These are phyloP conservation scores for Coelinius sp. DNA, from an alignment of 2,888 invertebrate genomes.

Conservation along the genomic window DNA sequence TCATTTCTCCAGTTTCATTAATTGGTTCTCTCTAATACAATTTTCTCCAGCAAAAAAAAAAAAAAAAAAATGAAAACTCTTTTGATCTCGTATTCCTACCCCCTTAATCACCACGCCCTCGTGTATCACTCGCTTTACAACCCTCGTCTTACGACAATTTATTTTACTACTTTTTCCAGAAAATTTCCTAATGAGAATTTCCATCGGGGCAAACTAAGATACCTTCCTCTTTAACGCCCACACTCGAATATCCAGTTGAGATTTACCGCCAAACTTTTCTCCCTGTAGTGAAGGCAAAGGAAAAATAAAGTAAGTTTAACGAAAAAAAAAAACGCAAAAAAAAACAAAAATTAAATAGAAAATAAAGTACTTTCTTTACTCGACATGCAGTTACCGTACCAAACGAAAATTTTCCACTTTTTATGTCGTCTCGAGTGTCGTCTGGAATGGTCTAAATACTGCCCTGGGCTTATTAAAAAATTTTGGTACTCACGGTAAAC, in stretches of 20 bases:
- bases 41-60: not conserved
- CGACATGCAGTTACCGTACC: slow-evolving; percentile 1
- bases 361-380: slow-evolving; percentile 38
- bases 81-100: not conserved
- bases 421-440: slow-evolving; percentile 27
- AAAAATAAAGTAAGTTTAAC: slow-evolving; percentile 7
- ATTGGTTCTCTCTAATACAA: slow-evolving; percentile 1
- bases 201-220: slow-evolving; percentile 1
- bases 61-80: too few species aligned
- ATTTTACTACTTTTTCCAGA: slow-evolving; percentile 14
- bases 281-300: slow-evolving; percentile 1
- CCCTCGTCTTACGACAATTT: slow-evolving; percentile 25
- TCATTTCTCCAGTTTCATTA: not conserved
- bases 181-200: slow-evolving; percentile 27
- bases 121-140: not conserved
- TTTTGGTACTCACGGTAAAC: slow-evolving; percentile 7
- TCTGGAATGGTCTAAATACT: slow-evolving; percentile 20
- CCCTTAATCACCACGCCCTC: slow-evolving; percentile 12
- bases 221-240: slow-evolving; percentile 17
- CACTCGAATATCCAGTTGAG: slow-evolving; percentile 13
- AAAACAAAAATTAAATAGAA: not conserved
- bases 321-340: not conserved
- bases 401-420: slow-evolving; percentile 6
- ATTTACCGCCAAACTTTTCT: slow-evolving; percentile 22
- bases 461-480: slow-evolving; percentile 18